Base-by-base conservation (phyloP, 2,113 vertebrate genomes). In the Prolemur simus region DNA sequence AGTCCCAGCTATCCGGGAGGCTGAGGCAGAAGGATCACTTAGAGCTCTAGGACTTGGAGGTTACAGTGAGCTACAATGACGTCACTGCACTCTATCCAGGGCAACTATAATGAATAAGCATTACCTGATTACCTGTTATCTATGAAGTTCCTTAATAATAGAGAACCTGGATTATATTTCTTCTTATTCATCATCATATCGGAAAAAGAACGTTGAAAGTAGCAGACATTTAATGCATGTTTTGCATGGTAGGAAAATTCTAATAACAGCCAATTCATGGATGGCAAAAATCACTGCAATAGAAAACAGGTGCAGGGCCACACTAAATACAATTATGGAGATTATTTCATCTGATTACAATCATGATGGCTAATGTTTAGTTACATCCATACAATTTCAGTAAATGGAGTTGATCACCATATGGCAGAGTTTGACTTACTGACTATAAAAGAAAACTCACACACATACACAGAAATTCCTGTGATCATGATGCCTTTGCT, bases 351-450 rank as follows among this genome's bases (percentile, higher is more conserved):
- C 37, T 76, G 49, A 95, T 97, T 95, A 76, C 94, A 96, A 96
- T 93, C 82, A 97, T 95, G 81, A 95, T 95, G 73, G 68, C n/a
- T 98, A 96, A 92, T 94, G 86, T 93, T 93, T 69, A 91, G 42
- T 78, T 96, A 83, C 89, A 91, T 76, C 78, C 37, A 74, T 52
- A 80, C 76, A 93, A 96, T 95, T 94, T 93, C 45, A 92, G 49
- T 87, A 97, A 97, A 83, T 89, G 52, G 8, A 89, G 39, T 93
- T 93, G 74, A 93, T 96, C 87, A 84, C 74, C 89, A 97, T 95
- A 97, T 95, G 91, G 91, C 52, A 66, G 49, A 93, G 91, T 94
- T 87, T 95, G 32, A 91, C 45, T 73, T 88, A 83, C 10, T 47
- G 89, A 93, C 66, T 91, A 56, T 64, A 87, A 92, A 83, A 96